Conservation (phyloP, 2,797 vertebrate genomes). For the Cynodonichthys magdalenae region DNA sequence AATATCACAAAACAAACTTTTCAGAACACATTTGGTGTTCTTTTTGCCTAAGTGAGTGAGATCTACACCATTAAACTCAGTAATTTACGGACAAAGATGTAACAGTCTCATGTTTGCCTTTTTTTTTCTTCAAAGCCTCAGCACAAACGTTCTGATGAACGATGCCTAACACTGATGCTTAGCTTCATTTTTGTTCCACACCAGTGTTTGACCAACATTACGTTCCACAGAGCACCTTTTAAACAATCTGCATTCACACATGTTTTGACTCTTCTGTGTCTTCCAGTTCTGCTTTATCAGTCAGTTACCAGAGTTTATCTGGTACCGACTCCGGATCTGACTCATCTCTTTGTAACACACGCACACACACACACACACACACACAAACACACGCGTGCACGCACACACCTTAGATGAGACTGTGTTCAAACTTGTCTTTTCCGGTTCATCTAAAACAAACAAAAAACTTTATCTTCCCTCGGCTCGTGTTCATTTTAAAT, state of each 20-base stretch:
- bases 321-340: constrained; percentile 28
- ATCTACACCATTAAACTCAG: constrained; percentile 47
- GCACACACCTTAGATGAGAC: constrained; percentile 10
- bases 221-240: constrained; percentile 45
- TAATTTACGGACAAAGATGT: constrained; percentile 57
- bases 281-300: constrained; percentile 50
- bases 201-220: constrained; percentile 43
- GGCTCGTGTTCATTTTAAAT: constrained; percentile 14
- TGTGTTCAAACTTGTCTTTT: constrained; percentile 53
- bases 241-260: constrained; percentile 13
- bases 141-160: constrained; percentile 45
- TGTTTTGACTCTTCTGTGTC: constrained; percentile 60
- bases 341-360: constrained; percentile 31
- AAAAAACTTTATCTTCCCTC: constrained; percentile 25
- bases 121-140: constrained; percentile 52
- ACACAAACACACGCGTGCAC: background rate
- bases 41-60: background rate
- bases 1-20: constrained; percentile 40
- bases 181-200: constrained; percentile 13
- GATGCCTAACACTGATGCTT: constrained; percentile 18
- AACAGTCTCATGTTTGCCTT: constrained; percentile 57
- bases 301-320: constrained; percentile 54
- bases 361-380: constrained; percentile 3
- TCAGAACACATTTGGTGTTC: constrained; percentile 10
- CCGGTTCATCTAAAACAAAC: constrained; percentile 24